Evolutionary conservation across 2,888 invertebrate species (phyloP).

Genomic region (Napeogenes inachia): DNA sequence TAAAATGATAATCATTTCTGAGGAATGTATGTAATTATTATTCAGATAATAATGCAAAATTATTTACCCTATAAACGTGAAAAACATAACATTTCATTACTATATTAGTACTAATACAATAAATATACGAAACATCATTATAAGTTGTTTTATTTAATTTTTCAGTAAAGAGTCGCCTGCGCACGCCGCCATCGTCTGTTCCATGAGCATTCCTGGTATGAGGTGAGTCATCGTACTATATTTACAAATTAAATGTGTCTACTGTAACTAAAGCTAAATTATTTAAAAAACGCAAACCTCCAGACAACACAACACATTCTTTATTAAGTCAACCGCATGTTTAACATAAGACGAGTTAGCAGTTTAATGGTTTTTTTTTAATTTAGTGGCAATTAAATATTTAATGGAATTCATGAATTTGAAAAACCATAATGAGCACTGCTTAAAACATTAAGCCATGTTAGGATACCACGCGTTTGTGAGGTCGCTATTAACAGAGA

Average conservation of each 20-base stretch:
- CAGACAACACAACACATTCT: neutral
- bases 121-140: constrained; percentile 32
- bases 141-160: constrained; percentile 42
- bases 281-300: neutral
- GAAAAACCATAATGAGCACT: too few relatives aligned
- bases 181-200: constrained; percentile 51
- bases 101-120: constrained; percentile 18
- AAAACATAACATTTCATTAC: constrained; percentile 12
- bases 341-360: too few relatives aligned
- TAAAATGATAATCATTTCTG: neutral
- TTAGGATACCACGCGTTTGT: constrained; percentile 29
- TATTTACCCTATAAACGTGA: neutral
- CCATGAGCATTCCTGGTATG: constrained; percentile 66
- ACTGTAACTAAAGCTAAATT: constrained; percentile 9
- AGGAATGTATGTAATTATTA: neutral
- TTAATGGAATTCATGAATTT: too few relatives aligned
- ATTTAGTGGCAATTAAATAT: too few relatives aligned
- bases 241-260: constrained; percentile 37
- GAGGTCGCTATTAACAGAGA: constrained; percentile 38
- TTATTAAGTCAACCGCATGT: neutral
- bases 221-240: constrained; percentile 65
- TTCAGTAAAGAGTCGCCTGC: constrained; percentile 60
- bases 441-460: neutral
- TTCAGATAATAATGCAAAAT: neutral
- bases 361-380: too few relatives aligned